Base-by-base conservation (phyloP, 2,113 vertebrate species). In the Lagopus leucura region DNA sequence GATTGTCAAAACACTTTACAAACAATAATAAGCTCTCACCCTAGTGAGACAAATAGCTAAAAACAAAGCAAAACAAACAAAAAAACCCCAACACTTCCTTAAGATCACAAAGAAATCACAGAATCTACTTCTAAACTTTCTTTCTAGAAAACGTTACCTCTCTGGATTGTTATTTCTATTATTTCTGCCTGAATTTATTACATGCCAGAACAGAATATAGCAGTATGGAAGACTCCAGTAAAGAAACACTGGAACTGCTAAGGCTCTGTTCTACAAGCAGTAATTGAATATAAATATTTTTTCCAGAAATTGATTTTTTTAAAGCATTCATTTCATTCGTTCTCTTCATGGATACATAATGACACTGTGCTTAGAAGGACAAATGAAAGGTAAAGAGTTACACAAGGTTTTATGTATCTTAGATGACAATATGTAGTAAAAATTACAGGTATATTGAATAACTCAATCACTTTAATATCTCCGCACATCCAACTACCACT, bases 311-410 rank as follows among this genome's bases (percentile, higher is more conserved):
- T 36, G 5, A 27, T 45, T 88, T 92, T 63, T 90, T 61, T 91
- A 38, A 32, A n/a, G 32, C 16, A 27, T n/a, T 93, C 24, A 45
- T 74, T 94, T 86, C 71, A 64, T n/a, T 11, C 58, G 19, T 83
- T 89, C 78, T 61, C 86, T 92, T 87, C 57, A 76, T 42, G 58
- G 64, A 78, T 58, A 43, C 48, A 27, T 4, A 32, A 42, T 55
- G 91, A 81, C 25, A 82, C 14, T 2, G 3, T 3, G 1, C 48
- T 82, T 65, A 36, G 34, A 93, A 96, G 90, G 76, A 86, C 77
- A 82, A 90, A 58, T 71, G 81, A 93, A 94, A 96, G 70, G 14
- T 89, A 93, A 88, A 93, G 52, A 70, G 58, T 95, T 85, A 76
- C 13, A 42, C 8, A n/a, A 95, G 55, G 48, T 9, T 81, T 64